Conservation (phyloP, 2,888 invertebrate genomes). For the Eupithecia tripunctaria region DNA sequence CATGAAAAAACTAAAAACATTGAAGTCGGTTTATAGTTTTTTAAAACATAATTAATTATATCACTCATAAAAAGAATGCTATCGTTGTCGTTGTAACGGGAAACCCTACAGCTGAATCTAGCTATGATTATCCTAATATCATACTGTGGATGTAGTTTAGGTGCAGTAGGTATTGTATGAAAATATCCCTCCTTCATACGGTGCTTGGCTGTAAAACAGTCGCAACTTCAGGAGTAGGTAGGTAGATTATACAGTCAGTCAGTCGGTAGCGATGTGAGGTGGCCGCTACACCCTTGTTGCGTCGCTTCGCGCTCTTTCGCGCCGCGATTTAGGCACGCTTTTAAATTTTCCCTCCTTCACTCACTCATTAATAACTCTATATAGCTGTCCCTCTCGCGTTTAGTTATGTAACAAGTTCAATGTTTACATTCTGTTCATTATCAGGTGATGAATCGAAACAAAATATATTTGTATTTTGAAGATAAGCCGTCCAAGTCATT, state of each 20-base stretch:
- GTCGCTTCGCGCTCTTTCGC: slow-evolving; percentile 70
- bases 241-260: slow-evolving; percentile 65
- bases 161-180: no score
- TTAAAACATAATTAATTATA: no score
- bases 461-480: slow-evolving; percentile 47
- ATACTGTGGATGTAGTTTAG: no score
- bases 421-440: slow-evolving; percentile 70
- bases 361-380: slow-evolving; percentile 46
- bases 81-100: no score
- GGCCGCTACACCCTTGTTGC: slow-evolving; percentile 65
- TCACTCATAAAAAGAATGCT: no score
- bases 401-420: slow-evolving; percentile 73
- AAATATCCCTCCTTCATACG: no score
- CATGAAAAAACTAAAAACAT: no score
- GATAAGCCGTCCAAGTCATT: slow-evolving; percentile 44
- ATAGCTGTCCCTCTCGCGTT: slow-evolving; percentile 54
- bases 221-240: slow-evolving; percentile 59
- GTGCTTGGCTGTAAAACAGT: slow-evolving; percentile 44
- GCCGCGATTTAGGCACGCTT: slow-evolving; percentile 76
- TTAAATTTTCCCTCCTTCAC: slow-evolving; percentile 58
- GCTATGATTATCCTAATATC: no score
- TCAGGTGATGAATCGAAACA: slow-evolving; percentile 58
- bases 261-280: slow-evolving; percentile 83
- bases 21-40: no score
- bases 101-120: no score